Percentiles rank a stretch among this genome's conserved stretches.
Evolutionary conservation across 2,888 invertebrate species (phyloP).

Genomic region (Aspidapion aeneum): DNA sequence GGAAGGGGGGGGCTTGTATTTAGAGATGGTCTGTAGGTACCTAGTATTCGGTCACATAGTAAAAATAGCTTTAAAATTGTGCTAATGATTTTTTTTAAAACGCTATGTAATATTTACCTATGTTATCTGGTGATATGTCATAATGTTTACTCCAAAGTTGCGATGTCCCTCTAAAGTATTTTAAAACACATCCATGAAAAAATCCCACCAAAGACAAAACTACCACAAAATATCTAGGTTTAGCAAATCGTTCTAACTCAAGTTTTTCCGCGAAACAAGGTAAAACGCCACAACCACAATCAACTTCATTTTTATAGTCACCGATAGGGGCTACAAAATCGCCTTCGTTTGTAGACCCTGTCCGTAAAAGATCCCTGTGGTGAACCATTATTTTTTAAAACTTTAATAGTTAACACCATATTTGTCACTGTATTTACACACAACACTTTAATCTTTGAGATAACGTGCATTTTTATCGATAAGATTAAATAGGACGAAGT

Average conservation of each 20-base stretch:
- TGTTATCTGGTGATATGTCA: slow-evolving; percentile 44
- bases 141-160: slow-evolving; percentile 50
- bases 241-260: slow-evolving; percentile 48
- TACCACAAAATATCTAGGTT: slow-evolving; percentile 47
- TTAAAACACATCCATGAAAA: slow-evolving; percentile 49
- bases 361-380: slow-evolving; percentile 39
- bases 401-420: not conserved
- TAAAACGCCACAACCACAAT: slow-evolving; percentile 50
- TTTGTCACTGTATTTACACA: not conserved
- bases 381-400: slow-evolving; percentile 37
- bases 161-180: slow-evolving; percentile 53
- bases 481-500: no score
- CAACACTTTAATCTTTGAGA: not conserved
- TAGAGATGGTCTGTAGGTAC: no score
- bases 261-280: slow-evolving; percentile 47
- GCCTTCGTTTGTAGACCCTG: slow-evolving; percentile 33
- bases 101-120: slow-evolving; percentile 49
- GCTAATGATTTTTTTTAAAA: no score
- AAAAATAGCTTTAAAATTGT: no score
- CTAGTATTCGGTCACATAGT: no score
- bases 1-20: no score
- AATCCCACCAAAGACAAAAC: slow-evolving; percentile 45
- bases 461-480: not conserved
- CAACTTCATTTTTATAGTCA: slow-evolving; percentile 39
- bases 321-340: slow-evolving; percentile 39